Base-by-base conservation (phyloP, 2,888 invertebrate species). In the Ectemnius lituratus region DNA sequence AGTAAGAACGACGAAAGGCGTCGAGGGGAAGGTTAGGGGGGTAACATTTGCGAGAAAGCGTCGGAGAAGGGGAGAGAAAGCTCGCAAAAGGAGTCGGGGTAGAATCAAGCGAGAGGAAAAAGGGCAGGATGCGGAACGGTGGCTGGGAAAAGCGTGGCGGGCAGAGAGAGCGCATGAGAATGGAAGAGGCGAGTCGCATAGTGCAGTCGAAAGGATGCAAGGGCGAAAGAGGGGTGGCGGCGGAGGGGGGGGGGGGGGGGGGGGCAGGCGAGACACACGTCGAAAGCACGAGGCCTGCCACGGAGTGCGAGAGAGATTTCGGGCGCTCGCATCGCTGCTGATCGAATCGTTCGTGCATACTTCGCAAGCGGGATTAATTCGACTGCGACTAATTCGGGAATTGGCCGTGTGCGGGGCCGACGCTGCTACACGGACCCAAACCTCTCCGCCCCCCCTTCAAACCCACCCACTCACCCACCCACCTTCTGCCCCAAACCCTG, bases 311-410 rank as follows among this genome's bases (percentile, higher is more conserved):
- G 37, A 86, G 82, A 86, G 82, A 86, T 86, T 87, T 88, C 82
- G 78, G 86, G 85, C 86, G 85, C 86, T 88, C 86, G 87, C 89
- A 88, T 87, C 87, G 88, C 82, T 37, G 37, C 37, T 87, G 88
- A 89, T 90, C 88, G 85, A 87, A 88, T 86, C 89, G 86, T 85
- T 90, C 87, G 89, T 89, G 89, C 90, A 89, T 89, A 89, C 86
- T 85, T 86, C 80, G 85, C 79, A 75, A 78, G 79, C 72, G 78
- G 77, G 82, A 83, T 87, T 83, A 83, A 87, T 80, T 83, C 84
- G 82, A 82, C 82, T 83, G 87, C 67, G 79, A 84, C 85, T 87
- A 87, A 87, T 87, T 84, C 79, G 79, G 83, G 84, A 85, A 85
- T 84, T 84, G 82, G 76, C 73, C 79, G 71, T 65, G 79, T 79